A percentile compares a stretch with the other conserved stretches of the same genome.
Evolutionary conservation across 1,140 invertebrate species (phyloP).

Genomic region (Trypoxylus dichotomus): DNA sequence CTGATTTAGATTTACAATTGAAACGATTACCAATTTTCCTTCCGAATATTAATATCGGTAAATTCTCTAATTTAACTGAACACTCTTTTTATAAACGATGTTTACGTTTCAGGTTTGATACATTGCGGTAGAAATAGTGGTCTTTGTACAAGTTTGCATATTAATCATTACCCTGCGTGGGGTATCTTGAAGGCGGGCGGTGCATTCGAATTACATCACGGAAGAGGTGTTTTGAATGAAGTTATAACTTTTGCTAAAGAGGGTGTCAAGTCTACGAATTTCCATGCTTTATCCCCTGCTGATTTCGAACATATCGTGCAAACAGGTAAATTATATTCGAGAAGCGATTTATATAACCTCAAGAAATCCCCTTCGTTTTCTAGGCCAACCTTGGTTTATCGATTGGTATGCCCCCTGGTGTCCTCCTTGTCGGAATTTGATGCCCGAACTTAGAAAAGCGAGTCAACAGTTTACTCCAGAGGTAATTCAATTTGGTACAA

Average conservation of each 20-base stretch:
- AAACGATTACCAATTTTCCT: conserved; percentile 65
- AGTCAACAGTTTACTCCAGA: conserved; percentile 59
- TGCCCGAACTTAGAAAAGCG: conserved; percentile 73
- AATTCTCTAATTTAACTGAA: background rate
- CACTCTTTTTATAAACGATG: background rate
- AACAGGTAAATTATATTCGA: conserved; percentile 45
- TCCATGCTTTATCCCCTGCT: conserved; percentile 65
- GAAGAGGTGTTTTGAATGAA: conserved; percentile 65
- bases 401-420: conserved; percentile 86
- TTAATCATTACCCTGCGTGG: conserved; percentile 70
- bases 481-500: conserved; percentile 66
- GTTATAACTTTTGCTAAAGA: conserved; percentile 70
- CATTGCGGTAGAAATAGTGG: conserved; percentile 61
- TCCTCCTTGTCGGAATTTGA: conserved; percentile 75
- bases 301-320: conserved; percentile 61
- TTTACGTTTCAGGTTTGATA: conserved; percentile 57
- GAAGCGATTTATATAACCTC: too few species aligned
- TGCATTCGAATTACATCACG: conserved; percentile 73
- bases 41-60: conserved; percentile 61
- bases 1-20: conserved; percentile 59
- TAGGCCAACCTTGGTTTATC: conserved; percentile 64
- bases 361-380: too few species aligned
- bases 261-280: conserved; percentile 62
- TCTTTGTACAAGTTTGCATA: conserved; percentile 60
- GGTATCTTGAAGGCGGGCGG: conserved; percentile 70